A percentile compares a stretch with the other conserved stretches of the same genome.
Evolutionary conservation across 2,113 vertebrate species (phyloP).

Genomic region (Psittacula cyanocephala): DNA sequence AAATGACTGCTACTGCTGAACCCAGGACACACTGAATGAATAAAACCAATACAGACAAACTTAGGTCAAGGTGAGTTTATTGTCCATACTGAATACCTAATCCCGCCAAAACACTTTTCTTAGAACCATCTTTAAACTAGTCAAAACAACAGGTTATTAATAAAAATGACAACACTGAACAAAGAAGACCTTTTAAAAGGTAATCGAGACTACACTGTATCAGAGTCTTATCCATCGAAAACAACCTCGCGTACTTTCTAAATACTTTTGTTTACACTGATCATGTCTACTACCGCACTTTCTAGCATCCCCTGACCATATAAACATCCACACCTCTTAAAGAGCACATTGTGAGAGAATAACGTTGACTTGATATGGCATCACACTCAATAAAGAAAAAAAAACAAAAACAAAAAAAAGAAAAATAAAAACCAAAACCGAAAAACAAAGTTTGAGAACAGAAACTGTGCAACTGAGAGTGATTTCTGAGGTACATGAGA

Average conservation of each 20-base stretch:
- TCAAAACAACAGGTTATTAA: constrained; percentile 78
- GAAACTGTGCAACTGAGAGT: constrained; percentile 90
- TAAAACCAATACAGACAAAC: neutral
- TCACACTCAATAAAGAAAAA: constrained; percentile 91
- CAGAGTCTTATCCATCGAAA: constrained; percentile 64
- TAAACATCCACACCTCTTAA: constrained; percentile 79
- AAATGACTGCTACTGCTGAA: no score
- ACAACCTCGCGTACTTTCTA: constrained; percentile 66
- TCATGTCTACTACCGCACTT: constrained; percentile 71
- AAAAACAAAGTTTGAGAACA: constrained; percentile 74
- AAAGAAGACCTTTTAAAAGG: constrained; percentile 72
- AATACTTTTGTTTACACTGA: constrained; percentile 65
- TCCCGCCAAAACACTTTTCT: constrained; percentile 78
- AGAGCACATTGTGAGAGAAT: constrained; percentile 81
- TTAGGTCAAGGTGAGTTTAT: constrained; percentile 88
- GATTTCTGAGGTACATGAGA: constrained; percentile 90
- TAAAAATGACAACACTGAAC: constrained; percentile 79
- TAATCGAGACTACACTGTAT: constrained; percentile 58
- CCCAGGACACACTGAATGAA: neutral
- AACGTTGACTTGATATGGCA: constrained; percentile 83
- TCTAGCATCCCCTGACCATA: constrained; percentile 75
- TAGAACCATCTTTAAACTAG: constrained; percentile 78
- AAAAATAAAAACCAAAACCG: neutral
- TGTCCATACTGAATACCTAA: constrained; percentile 83
- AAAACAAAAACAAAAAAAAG: neutral